Base-by-base conservation (phyloP, 2,797 vertebrate species). In the Galaxias olidus region DNA sequence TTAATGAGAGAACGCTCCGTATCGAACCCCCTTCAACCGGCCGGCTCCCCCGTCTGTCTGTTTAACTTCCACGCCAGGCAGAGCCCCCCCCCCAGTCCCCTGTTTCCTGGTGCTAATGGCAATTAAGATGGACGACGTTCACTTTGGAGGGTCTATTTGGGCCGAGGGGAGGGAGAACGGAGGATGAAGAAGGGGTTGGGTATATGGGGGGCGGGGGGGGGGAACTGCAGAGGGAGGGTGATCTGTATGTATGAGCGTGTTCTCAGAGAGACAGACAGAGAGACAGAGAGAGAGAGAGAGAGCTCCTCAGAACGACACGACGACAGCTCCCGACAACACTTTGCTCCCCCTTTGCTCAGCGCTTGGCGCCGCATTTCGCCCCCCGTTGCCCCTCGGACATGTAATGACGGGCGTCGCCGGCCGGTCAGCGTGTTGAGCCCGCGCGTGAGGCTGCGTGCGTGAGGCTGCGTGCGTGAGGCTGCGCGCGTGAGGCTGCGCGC, bases 1-100 rank as follows among this genome's bases (percentile, higher is more conserved):
- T 91, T 93, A 93, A 91, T 90, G 89, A 91, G 88, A 89, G 90
- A 89, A 90, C 81, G n/a, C n/a, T n/a, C 87, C 87, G 84, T 91
- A 91, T 90, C 90, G 91, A 92, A 90, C 89, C 87, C 87, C 87
- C 85, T 81, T n/a, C 87, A 87, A 84, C 82, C 18, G 45, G 41
- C 57, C 19, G 63, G 40, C 66, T 57, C 55, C 43, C 49, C 42
- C 81, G 85, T 84, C 79, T 87, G n/a, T 83, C 84, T 81, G 83
- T 82, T 84, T 87, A 76, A 70, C 89, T 89, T 92, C 92, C 88
- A 92, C 90, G 88, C 89, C 86, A 85, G 86, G 88, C 87, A 66
- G 50, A 40, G 14, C 50, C 43, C 13, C 42, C 63, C 62, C 43
- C 58, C 43, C 68, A 46, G 57, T 45, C 65, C 50, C 50, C 40